Percentiles rank a stretch among this genome's conserved stretches.
phyloP scores from a whole-genome alignment of 2,888 invertebrate genomes.

The Nomada hirtipes region DNA sequence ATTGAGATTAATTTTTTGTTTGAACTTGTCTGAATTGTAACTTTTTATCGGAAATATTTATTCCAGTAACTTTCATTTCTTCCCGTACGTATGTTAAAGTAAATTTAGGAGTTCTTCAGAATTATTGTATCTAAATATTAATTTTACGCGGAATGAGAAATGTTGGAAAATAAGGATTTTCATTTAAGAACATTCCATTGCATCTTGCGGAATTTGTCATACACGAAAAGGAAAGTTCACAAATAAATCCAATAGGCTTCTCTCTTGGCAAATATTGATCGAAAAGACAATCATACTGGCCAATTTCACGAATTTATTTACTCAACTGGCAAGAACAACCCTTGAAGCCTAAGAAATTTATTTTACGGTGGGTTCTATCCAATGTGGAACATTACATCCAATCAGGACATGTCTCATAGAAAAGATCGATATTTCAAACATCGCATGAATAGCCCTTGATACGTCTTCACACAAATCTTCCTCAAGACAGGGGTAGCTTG shows the following conservation, averaged over 20 bases:
- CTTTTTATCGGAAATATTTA: too few species aligned
- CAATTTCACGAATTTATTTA: conserved; percentile 29
- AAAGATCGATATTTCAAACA: conserved; percentile 28
- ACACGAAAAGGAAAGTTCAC: not conserved
- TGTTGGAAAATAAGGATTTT: not conserved
- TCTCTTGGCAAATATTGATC: conserved; percentile 18
- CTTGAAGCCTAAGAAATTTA: conserved; percentile 18
- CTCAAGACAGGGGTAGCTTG: not conserved
- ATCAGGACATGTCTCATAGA: conserved; percentile 27
- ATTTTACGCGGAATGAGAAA: too few species aligned
- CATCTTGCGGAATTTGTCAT: not conserved
- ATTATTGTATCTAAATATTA: too few species aligned
- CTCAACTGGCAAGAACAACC: not conserved
- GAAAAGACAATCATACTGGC: conserved; percentile 11
- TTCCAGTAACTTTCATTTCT: too few species aligned
- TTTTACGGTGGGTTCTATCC: conserved; percentile 8
- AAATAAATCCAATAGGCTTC: not conserved
- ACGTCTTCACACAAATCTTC: not conserved
- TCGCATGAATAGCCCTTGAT: not conserved
- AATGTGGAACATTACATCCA: conserved; percentile 13
- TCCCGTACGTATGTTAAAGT: too few species aligned
- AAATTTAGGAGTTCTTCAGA: too few species aligned
- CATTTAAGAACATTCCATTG: not conserved
- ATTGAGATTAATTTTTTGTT: too few species aligned
- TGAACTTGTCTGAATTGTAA: too few species aligned